Base-by-base conservation (phyloP, 2,113 vertebrate species). In the Azemiops feae region DNA sequence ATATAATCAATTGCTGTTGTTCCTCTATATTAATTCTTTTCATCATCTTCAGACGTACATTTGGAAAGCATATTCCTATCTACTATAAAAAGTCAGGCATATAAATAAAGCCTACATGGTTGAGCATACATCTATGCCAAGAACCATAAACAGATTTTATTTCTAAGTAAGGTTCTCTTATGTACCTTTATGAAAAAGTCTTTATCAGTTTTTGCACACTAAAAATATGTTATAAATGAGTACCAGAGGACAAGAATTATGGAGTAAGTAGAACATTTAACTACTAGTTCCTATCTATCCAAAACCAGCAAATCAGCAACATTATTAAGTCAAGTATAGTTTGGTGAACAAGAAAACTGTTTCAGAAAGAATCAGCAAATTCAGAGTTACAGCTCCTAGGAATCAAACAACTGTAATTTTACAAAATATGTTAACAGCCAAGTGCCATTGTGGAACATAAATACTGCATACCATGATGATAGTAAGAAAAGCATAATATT, bases 271-370 rank as follows among this genome's bases (percentile, higher is more conserved):
- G 92, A 94, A 16, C 0, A 90, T 39, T 52, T 0, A 0, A 93
- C 95, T 96, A 93, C 95, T 96, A 94, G 90, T 88, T 93, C 89
- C 93, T 91, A 89, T 20, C 87, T 52, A 95, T 64, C 0, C 0
- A 0, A 89, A 85, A 2, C 39, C 0, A 30, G 74, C 88, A 1
- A 92, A 91, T 85, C 0, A 0, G 45, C 58, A 50, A 85, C 89
- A 93, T 1, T 0, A 81, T 89, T 57, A 0, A 0, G 23, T 85
- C 39, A 86, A 54, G 4, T 25, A 88, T 81, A 2, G 0, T 5
- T 1, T 93, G 55, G 50, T 0, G 47, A 20, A 86, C 50, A 92
- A 1, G 0, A 0, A 0, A 58, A 92, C 18, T 90, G 88, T 53
- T 89, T 86, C n/a, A 85, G 0, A 2, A 94, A 55, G 23, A 45